Percentiles rank a stretch among this genome's conserved stretches.
These are phyloP conservation scores for Oxygymnocypris stewartii DNA, from an alignment of 2,113 vertebrate genomes.

Conservation along the genomic window DNA sequence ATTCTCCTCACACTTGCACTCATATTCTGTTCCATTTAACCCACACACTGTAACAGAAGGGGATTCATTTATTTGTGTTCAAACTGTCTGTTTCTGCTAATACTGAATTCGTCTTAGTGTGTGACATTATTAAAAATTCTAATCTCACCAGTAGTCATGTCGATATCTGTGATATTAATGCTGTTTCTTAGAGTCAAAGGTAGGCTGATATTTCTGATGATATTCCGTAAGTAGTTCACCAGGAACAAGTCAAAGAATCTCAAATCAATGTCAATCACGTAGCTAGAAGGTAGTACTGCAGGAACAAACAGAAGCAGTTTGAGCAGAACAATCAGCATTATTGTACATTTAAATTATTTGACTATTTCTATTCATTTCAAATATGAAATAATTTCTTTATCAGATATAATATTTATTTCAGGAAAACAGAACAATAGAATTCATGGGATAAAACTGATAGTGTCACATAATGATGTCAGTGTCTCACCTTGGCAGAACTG, in stretches of 20 bases:
- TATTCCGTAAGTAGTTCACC: background rate
- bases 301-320: conserved; percentile 9
- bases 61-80: background rate
- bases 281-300: background rate
- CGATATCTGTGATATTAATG: background rate
- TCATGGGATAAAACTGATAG: background rate
- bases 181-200: background rate
- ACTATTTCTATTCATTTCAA: too few species aligned
- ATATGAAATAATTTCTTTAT: too few species aligned
- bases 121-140: background rate
- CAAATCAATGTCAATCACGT: background rate
- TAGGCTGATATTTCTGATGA: background rate
- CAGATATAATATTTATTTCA: background rate
- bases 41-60: background rate
- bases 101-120: background rate
- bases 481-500: conserved; percentile 25
- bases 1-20: background rate
- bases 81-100: background rate
- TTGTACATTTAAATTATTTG: too few species aligned
- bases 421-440: too few species aligned
- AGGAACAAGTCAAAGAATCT: background rate
- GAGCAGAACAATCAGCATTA: background rate
- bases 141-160: background rate
- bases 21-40: background rate
- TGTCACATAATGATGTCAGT: background rate